phyloP scores from a whole-genome alignment of 2,888 invertebrate genomes.

The Cataglyphis altisquamis region DNA sequence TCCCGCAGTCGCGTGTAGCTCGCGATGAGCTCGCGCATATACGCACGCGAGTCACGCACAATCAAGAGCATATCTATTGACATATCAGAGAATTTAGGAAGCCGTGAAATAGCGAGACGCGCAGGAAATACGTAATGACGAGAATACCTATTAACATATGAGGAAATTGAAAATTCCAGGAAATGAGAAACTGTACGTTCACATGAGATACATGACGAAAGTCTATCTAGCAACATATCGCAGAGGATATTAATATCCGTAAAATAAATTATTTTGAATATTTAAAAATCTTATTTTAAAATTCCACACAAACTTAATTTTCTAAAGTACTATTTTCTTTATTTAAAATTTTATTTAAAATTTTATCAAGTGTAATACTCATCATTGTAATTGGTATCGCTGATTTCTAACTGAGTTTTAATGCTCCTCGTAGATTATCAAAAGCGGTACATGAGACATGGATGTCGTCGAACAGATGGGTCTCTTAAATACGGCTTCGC shows the following conservation, averaged over 20 bases:
- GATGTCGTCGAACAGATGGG: slow-evolving; percentile 29
- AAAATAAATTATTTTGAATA: not conserved
- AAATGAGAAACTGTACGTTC: slow-evolving; percentile 1
- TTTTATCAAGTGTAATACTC: not conserved
- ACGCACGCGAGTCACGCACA: slow-evolving; percentile 69
- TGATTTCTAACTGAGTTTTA: not conserved
- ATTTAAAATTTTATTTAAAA: not conserved
- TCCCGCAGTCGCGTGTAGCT: slow-evolving; percentile 63
- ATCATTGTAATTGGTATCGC: not conserved
- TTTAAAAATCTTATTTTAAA: not conserved
- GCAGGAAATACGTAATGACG: not conserved
- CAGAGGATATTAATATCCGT: not conserved
- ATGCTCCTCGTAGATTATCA: slow-evolving; percentile 14
- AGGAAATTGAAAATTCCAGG: slow-evolving; percentile 8
- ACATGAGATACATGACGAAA: not conserved
- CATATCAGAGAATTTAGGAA: slow-evolving; percentile 25
- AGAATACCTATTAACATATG: not conserved
- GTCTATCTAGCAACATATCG: not conserved
- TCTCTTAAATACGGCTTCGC: slow-evolving; percentile 61
- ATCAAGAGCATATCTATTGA: slow-evolving; percentile 7
- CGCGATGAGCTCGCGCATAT: slow-evolving; percentile 36
- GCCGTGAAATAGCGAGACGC: not conserved
- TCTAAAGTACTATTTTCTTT: not conserved
- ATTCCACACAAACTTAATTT: not conserved
- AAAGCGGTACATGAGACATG: not conserved